These are phyloP conservation scores for Gorilla gorilla DNA, from an alignment of 2,113 vertebrate species.

Conservation along the genomic window DNA sequence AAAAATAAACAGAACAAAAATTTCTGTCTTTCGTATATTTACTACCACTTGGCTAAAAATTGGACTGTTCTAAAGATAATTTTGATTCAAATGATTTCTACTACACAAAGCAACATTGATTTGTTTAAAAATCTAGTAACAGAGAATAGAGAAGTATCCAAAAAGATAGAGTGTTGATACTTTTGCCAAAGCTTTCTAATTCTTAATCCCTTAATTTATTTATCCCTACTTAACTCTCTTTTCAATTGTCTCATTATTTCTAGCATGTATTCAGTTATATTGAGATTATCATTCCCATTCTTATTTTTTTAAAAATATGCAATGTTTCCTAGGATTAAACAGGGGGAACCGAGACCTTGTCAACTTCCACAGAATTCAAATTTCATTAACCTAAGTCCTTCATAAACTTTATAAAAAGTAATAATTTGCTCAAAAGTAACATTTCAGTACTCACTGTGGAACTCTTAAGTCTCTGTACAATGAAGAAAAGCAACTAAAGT, in stretches of 20 bases:
- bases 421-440: conserved; percentile 11
- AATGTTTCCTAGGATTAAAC: background rate
- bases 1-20: background rate
- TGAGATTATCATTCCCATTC: background rate
- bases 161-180: background rate
- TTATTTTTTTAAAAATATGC: background rate
- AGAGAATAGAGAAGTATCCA: background rate
- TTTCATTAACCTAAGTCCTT: background rate
- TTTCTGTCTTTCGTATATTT: background rate
- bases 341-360: background rate
- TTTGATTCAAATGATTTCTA: conserved; percentile 14
- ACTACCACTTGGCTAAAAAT: background rate
- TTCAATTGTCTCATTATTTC: background rate
- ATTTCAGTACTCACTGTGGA: background rate
- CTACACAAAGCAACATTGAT: background rate
- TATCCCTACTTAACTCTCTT: background rate
- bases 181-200: conserved; percentile 14
- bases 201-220: background rate
- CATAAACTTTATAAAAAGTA: background rate
- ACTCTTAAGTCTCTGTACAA: background rate
- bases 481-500: conserved; percentile 49
- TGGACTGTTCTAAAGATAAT: background rate
- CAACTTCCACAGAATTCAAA: background rate
- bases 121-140: background rate
- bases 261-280: background rate